phyloP scores from a whole-genome alignment of 2,797 vertebrate species.

The Girardinus metallicus region DNA sequence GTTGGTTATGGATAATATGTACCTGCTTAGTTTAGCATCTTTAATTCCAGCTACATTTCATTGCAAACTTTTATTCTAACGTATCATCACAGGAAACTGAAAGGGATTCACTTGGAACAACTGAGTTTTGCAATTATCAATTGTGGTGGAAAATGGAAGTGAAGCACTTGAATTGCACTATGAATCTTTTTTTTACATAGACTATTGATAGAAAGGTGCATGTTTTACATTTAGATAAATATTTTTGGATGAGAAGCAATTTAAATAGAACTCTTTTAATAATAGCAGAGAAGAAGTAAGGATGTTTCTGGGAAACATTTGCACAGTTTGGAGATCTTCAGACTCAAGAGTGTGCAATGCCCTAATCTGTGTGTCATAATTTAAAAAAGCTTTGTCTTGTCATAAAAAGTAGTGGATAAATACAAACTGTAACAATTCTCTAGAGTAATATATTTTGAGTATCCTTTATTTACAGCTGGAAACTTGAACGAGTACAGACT shows the following conservation, averaged over 20 bases:
- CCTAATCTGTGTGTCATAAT: constrained; percentile 37
- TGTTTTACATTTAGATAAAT: constrained; percentile 37
- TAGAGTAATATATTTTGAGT: constrained; percentile 46
- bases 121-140: constrained; percentile 40
- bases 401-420: constrained; percentile 37
- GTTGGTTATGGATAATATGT: constrained; percentile 50
- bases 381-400: constrained; percentile 42
- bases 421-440: constrained; percentile 39
- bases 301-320: constrained; percentile 47
- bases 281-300: constrained; percentile 38
- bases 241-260: constrained; percentile 56
- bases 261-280: constrained; percentile 58
- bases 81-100: constrained; percentile 49
- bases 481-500: constrained; percentile 40
- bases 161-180: constrained; percentile 38
- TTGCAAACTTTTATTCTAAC: constrained; percentile 37
- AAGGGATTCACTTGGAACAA: constrained; percentile 53
- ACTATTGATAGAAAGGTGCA: constrained; percentile 41
- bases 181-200: constrained; percentile 38
- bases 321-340: constrained; percentile 31
- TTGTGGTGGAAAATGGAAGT: constrained; percentile 40
- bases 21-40: constrained; percentile 50
- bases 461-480: constrained; percentile 64
- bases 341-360: constrained; percentile 45
- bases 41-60: constrained; percentile 54